Conservation (phyloP, 2,888 invertebrate genomes). For the Pristionchus fissidentatus region DNA sequence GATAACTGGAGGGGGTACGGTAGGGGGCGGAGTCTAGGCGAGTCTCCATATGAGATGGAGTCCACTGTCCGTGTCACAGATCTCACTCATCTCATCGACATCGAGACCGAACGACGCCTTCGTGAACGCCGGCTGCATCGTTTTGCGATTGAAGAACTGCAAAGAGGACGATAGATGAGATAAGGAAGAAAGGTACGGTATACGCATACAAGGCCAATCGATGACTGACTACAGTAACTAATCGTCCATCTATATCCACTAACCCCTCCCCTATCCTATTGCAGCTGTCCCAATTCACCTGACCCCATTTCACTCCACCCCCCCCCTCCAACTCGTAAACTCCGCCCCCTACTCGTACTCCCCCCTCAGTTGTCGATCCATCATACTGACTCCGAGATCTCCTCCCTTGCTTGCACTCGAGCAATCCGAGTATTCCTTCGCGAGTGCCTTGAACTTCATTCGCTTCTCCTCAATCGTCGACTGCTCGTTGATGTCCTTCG, state of each 20-base stretch:
- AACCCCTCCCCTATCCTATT: not conserved
- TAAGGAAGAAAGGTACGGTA: not conserved
- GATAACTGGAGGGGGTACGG: too few relatives aligned
- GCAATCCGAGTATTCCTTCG: slow-evolving; percentile 94
- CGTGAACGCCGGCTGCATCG: slow-evolving; percentile 98
- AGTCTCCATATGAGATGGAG: slow-evolving; percentile 95
- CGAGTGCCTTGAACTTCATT: slow-evolving; percentile 83
- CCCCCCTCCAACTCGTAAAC: not conserved
- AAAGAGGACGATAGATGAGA: slow-evolving; percentile 3
- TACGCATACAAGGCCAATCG: not conserved
- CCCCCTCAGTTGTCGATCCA: not conserved
- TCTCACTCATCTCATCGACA: slow-evolving; percentile 91
- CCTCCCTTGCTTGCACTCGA: slow-evolving; percentile 96
- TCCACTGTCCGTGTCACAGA: slow-evolving; percentile 94
- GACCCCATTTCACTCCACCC: not conserved
- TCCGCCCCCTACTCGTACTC: not conserved
- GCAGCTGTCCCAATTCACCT: not conserved
- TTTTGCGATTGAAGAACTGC: slow-evolving; percentile 85
- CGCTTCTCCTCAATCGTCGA: slow-evolving; percentile 73
- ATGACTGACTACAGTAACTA: not conserved
- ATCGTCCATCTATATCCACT: not conserved
- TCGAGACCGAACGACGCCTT: slow-evolving; percentile 93
- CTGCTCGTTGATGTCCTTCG: slow-evolving; percentile 85
- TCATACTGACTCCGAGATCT: slow-evolving; percentile 84
- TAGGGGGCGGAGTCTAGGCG: slow-evolving; percentile 81